These are phyloP conservation scores for Acheta domesticus DNA, from an alignment of 2,888 invertebrate species.

Conservation along the genomic window DNA sequence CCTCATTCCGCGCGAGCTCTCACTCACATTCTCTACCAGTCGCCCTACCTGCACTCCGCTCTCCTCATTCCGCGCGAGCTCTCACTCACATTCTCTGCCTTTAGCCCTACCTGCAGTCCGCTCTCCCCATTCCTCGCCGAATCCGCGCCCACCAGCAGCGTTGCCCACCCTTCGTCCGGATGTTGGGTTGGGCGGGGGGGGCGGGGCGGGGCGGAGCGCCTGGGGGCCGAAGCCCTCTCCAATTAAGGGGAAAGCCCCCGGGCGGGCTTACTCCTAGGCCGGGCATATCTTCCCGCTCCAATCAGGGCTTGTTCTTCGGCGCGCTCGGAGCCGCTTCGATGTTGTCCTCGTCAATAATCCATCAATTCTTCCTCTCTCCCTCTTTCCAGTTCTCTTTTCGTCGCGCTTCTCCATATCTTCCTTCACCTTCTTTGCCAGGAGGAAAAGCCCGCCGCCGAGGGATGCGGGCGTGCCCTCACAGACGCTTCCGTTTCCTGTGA, in stretches of 20 bases:
- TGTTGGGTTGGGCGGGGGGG: not conserved
- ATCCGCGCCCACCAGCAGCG: not conserved
- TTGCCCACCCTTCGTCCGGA: not conserved
- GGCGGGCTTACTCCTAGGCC: not conserved
- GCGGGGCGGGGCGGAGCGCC: not conserved
- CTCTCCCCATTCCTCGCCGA: not conserved
- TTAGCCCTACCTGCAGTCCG: not conserved
- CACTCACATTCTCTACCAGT: no score
- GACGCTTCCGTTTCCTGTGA: no score
- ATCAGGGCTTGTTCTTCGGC: not conserved
- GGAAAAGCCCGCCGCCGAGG: no score
- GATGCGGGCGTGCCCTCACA: no score
- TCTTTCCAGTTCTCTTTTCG: no score
- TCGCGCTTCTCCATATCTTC: no score
- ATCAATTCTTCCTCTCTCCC: not conserved
- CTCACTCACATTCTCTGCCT: not conserved
- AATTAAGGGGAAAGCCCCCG: constrained; percentile 8
- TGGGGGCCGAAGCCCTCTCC: not conserved
- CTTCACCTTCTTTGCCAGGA: no score
- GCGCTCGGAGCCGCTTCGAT: not conserved
- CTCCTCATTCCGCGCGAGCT: no score
- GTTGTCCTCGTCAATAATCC: constrained; percentile 18
- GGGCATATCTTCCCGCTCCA: not conserved
- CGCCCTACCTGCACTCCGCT: no score
- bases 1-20: no score